phyloP scores from a whole-genome alignment of 2,113 vertebrate species.

The Verasper variegatus region DNA sequence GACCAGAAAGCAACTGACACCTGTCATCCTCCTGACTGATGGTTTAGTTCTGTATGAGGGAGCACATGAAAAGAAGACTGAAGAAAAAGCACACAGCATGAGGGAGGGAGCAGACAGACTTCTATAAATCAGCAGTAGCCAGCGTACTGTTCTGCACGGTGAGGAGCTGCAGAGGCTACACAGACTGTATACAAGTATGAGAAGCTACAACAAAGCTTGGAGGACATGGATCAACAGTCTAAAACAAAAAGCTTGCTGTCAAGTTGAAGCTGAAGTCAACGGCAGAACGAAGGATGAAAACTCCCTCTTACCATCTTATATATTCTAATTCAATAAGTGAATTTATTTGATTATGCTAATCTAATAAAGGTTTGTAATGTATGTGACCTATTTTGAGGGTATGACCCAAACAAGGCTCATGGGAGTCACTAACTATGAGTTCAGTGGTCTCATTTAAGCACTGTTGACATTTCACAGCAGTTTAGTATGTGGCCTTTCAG shows the following conservation, averaged over 20 bases:
- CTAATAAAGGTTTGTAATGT: slow-evolving; percentile 18
- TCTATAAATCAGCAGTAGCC: slow-evolving; percentile 17
- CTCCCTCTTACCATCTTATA: slow-evolving; percentile 3
- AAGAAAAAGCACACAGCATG: neutral
- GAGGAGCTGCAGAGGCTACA: neutral
- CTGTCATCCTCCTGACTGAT: neutral
- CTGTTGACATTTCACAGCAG: slow-evolving; percentile 54
- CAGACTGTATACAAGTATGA: neutral
- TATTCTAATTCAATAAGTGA: slow-evolving; percentile 12
- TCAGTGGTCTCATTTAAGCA: slow-evolving; percentile 31
- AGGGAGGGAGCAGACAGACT: neutral
- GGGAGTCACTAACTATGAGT: slow-evolving; percentile 30
- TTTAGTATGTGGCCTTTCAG: slow-evolving; percentile 46
- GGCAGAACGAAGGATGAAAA: neutral
- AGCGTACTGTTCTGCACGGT: neutral
- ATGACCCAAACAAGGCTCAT: slow-evolving; percentile 44
- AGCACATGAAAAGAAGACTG: neutral
- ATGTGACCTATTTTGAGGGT: slow-evolving; percentile 41
- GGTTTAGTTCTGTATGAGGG: neutral
- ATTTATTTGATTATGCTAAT: slow-evolving; percentile 21
- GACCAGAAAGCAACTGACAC: slow-evolving; percentile 9
- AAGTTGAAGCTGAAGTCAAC: neutral
- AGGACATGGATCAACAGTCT: neutral
- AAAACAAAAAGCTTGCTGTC: neutral
- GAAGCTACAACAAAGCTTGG: neutral